A percentile compares a stretch with the other conserved stretches of the same genome.
phyloP scores from a whole-genome alignment of 1,140 invertebrate species.

The Nasonia vitripennis region DNA sequence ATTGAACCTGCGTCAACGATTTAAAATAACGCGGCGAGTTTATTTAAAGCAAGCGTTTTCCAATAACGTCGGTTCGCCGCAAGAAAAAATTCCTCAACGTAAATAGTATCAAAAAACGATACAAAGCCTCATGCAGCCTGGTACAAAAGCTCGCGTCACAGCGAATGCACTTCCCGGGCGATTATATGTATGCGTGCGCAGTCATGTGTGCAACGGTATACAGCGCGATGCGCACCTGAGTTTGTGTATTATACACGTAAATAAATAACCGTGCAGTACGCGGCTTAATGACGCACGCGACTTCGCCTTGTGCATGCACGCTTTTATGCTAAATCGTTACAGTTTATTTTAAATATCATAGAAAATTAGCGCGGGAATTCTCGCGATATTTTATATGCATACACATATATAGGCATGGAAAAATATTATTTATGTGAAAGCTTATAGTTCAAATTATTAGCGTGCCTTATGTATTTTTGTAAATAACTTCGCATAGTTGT shows the following conservation, averaged over 20 bases:
- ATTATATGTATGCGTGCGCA: neutral
- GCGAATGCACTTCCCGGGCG: neutral
- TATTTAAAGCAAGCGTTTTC: neutral
- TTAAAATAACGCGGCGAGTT: neutral
- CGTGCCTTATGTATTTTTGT: neutral
- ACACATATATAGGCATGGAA: no score
- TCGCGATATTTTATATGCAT: neutral
- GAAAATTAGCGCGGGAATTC: neutral
- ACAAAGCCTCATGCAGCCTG: neutral
- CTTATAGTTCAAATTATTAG: neutral
- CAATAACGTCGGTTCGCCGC: neutral
- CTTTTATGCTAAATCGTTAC: neutral
- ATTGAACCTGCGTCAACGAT: neutral
- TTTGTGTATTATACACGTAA: neutral
- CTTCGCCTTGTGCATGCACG: neutral
- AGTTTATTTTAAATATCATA: neutral
- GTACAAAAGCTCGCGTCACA: neutral
- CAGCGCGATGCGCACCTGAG: no score
- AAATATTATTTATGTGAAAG: neutral
- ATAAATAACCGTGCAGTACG: neutral
- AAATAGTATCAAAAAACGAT: neutral
- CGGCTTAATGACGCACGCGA: constrained; percentile 1
- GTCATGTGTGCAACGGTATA: neutral
- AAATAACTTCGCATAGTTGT: neutral
- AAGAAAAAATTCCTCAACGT: neutral